A percentile compares a stretch with the other conserved stretches of the same genome.
Evolutionary conservation across 2,797 vertebrate species (phyloP).

Genomic region (Crax fasciolata): DNA sequence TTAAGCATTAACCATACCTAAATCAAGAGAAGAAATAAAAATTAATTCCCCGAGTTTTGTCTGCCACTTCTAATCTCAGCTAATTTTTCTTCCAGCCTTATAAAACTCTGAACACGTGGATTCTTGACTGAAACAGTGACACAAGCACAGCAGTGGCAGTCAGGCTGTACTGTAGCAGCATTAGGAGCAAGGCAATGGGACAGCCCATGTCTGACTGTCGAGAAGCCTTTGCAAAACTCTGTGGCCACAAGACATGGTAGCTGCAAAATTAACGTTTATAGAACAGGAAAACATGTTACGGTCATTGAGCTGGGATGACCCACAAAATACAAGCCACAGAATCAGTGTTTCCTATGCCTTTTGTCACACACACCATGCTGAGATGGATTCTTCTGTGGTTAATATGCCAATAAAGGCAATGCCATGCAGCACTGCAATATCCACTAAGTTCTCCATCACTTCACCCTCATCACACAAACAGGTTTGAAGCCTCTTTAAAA

Average conservation of each 20-base stretch:
- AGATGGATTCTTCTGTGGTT: background rate
- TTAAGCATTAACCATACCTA: background rate
- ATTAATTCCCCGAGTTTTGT: background rate
- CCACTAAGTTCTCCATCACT: background rate
- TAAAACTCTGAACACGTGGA: background rate
- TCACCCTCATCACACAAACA: background rate
- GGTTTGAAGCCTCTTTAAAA: background rate
- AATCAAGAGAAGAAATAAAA: background rate
- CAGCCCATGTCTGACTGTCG: rapidly evolving
- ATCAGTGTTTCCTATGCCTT: background rate
- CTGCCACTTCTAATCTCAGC: background rate
- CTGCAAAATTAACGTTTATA: background rate
- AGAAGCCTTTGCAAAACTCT: background rate
- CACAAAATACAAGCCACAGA: background rate
- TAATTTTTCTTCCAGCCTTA: background rate
- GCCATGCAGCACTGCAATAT: background rate
- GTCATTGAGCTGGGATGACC: background rate
- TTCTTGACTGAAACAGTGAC: background rate
- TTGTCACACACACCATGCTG: background rate
- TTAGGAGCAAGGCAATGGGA: background rate
- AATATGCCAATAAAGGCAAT: background rate
- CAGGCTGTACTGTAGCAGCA: background rate
- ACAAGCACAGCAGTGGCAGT: background rate
- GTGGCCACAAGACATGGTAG: background rate
- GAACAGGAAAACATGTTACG: background rate